Conservation (phyloP, 1,140 invertebrate species). For the Potamilus streckersoni region DNA sequence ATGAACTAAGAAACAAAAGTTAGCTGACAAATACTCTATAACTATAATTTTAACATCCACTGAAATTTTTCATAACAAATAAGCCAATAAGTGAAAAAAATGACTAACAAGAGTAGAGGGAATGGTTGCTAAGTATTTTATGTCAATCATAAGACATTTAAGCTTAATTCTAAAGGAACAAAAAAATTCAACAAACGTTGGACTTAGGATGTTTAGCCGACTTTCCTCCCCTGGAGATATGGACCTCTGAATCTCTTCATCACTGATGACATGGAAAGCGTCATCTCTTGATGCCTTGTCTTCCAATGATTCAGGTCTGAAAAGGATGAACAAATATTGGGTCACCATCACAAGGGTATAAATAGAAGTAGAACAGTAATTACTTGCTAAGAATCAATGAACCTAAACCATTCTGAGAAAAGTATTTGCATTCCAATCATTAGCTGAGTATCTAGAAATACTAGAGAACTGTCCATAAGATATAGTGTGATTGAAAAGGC, state of each 20-base stretch:
- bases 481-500: no score
- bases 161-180: no score
- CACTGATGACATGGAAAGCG: constrained; percentile 59
- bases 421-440: no score
- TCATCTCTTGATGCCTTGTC: constrained; percentile 35
- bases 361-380: neutral
- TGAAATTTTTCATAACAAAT: no score
- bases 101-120: neutral
- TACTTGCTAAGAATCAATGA: no score
- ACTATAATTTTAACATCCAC: no score
- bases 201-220: neutral
- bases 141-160: neutral
- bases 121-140: neutral
- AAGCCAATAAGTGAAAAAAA: neutral
- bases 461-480: no score
- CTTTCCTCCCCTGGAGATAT: constrained; percentile 30
- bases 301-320: no score
- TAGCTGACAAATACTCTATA: no score
- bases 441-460: no score
- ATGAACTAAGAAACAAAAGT: no score
- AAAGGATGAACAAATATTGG: neutral
- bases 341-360: neutral
- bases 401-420: no score
- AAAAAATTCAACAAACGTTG: constrained; percentile 40
- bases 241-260: constrained; percentile 56